A percentile compares a stretch with the other conserved stretches of the same genome.
phyloP scores from a whole-genome alignment of 2,113 vertebrate species.

The Melanotaenia duboulayi region DNA sequence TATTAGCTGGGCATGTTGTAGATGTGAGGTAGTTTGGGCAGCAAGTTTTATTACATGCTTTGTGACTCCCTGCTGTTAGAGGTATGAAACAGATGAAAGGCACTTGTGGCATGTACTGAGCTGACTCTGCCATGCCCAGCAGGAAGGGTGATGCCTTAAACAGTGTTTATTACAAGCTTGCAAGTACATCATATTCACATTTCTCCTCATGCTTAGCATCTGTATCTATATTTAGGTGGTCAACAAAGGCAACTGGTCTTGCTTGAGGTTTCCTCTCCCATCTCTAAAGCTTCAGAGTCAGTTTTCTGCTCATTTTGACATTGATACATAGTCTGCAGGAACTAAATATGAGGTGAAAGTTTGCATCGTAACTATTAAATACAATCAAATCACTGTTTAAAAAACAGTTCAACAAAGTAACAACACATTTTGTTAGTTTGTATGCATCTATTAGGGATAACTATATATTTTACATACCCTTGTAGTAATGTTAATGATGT shows the following conservation, averaged over 20 bases:
- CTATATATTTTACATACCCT: too few species aligned
- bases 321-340: too few species aligned
- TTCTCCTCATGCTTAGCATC: constrained; percentile 2
- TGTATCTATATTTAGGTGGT: neutral
- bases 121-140: constrained; percentile 2
- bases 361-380: too few species aligned
- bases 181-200: constrained; percentile 13
- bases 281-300: neutral
- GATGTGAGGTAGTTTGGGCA: neutral
- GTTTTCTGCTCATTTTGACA: too few species aligned
- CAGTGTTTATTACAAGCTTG: constrained; percentile 36
- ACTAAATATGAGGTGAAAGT: too few species aligned
- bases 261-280: neutral
- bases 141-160: constrained; percentile 19
- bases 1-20: neutral
- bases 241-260: neutral
- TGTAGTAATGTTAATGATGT: too few species aligned
- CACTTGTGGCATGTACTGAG: constrained; percentile 33
- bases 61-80: constrained; percentile 2
- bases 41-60: constrained; percentile 7
- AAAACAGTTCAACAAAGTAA: too few species aligned
- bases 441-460: too few species aligned
- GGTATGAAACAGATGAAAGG: constrained; percentile 34
- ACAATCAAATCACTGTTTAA: too few species aligned
- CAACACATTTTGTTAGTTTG: too few species aligned